Base-by-base conservation (phyloP, 2,888 invertebrate species). In the Campoplex nolae region DNA sequence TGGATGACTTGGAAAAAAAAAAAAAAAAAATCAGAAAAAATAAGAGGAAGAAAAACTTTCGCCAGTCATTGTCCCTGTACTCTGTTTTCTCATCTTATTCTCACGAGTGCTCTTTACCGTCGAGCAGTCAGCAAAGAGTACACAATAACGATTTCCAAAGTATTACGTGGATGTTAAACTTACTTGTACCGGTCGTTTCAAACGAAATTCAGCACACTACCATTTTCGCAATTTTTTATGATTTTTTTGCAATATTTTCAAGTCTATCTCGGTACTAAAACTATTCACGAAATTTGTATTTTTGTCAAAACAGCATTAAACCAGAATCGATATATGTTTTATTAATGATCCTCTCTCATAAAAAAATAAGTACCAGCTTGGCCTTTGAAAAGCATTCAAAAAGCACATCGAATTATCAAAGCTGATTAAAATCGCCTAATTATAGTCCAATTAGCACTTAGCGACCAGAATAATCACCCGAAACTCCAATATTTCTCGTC, bases 1-100 rank as follows among this genome's bases (percentile, higher is more conserved):
- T 73, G 71, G 81, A 62, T 86, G 73, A 79, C 56, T 84, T 76
- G 54, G 23, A 23, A 23, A 23, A 82, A 82, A 23, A 8, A 16
- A 8, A 16, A 42, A 75, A 58, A 56, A 58, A 58, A 75, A 75
- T 1, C 4, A 23, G 23, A 42, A 23, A 48, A 13, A 74, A 56
- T 54, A 35, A 23, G 38, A 38, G 42, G 2, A n/a, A 68, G 45
- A 70, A 58, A 84, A 78, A 45, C 56, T 38, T 38, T 65, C 28
- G 7, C 65, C 78, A 58, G 56, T 58, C 75, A 79, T 58, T 74
- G 38, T 73, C 56, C 23, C 32, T 73, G 51, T 75, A 67, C 67
- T 45, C 73, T 84, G 78, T 78, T 87, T 81, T 70, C 81, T 84
- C 87, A 82, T 77, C 77, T 78, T 81, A 70, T 80, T 74, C 77